Conservation (phyloP, 2,888 invertebrate genomes). For the Pediacus dermestoides region DNA sequence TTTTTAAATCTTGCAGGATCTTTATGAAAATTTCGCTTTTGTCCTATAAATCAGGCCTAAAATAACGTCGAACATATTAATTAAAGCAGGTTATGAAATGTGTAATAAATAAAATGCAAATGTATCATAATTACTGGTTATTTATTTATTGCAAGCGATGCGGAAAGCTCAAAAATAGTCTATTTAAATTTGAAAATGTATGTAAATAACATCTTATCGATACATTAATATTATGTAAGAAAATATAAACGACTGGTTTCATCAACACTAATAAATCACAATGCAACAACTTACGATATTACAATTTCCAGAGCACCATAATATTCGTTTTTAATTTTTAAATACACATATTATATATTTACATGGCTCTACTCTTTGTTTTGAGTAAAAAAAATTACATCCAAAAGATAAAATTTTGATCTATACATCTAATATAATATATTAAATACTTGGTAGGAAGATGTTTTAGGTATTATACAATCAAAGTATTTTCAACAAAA, state of each 20-base stretch:
- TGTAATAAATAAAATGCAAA: too few species aligned
- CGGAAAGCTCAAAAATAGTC: slow-evolving; percentile 47
- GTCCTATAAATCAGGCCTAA: too few species aligned
- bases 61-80: too few species aligned
- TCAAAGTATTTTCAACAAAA: slow-evolving; percentile 21
- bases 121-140: slow-evolving; percentile 14
- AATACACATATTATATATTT: slow-evolving; percentile 23
- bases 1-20: too few species aligned
- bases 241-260: slow-evolving; percentile 41
- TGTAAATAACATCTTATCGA: slow-evolving; percentile 35
- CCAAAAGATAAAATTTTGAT: slow-evolving; percentile 36
- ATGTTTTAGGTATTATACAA: slow-evolving; percentile 38
- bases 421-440: slow-evolving; percentile 38
- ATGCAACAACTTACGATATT: slow-evolving; percentile 44
- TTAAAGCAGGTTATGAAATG: too few species aligned
- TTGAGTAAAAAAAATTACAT: slow-evolving; percentile 26
- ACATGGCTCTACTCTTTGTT: slow-evolving; percentile 28
- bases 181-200: slow-evolving; percentile 37
- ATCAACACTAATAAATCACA: slow-evolving; percentile 46
- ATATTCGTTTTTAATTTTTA: slow-evolving; percentile 42
- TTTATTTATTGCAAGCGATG: slow-evolving; percentile 48
- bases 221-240: slow-evolving; percentile 38
- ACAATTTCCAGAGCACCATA: slow-evolving; percentile 49
- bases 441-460: slow-evolving; percentile 52
- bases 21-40: too few species aligned